Evolutionary conservation across 2,797 vertebrate genomes (phyloP), one percentile per base, ranked within the genome.

Genomic region (Moxostoma hubbsi): DNA sequence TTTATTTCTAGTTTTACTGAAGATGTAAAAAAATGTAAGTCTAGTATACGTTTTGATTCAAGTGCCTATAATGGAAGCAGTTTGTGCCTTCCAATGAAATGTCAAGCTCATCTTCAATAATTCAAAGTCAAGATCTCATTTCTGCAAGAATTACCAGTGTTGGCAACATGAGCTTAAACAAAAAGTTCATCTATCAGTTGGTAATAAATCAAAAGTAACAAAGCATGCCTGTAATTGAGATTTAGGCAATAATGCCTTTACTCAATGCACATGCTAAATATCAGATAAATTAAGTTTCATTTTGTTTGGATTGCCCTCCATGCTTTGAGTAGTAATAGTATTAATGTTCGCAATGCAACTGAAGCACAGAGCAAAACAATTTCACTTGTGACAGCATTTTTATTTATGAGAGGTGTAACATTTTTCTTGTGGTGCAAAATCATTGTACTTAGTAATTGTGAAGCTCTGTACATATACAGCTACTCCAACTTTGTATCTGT

Each of bases 381-480:
- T 79, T 83, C 43, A 53, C 75, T 69, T 82, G 70, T 85, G 63
- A 79, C 55, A 67, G 54, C 74, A 66, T 70, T 63, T 43, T 62
- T 80, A 51, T 81, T 76, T 81, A 66, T 75, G 9, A 66, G 58
- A 81, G 82, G 74, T 77, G 77, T 81, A 24, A 55, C 66, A 83
- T 79, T 88, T 89, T 90, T 87, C 80, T 89, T 86, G 81, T 75
- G 54, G 79, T 90, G 87, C 77, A 68, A 85, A 82, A 88, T 75
- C 85, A 90, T 79, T 92, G 88, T 89, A 90, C 85, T 90, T 89
- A 70, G 81, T 82, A 87, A 73, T 87, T 83, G 83, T 85, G 85
- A 83, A 88, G 86, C 84, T 90, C 77, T 93, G 92, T 94, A 92
- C 88, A 93, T 92, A 94, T 84, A 82, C 83, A 88, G 84, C 75